Conservation (phyloP, 1,140 invertebrate species). For the Trichonephila clavata region DNA sequence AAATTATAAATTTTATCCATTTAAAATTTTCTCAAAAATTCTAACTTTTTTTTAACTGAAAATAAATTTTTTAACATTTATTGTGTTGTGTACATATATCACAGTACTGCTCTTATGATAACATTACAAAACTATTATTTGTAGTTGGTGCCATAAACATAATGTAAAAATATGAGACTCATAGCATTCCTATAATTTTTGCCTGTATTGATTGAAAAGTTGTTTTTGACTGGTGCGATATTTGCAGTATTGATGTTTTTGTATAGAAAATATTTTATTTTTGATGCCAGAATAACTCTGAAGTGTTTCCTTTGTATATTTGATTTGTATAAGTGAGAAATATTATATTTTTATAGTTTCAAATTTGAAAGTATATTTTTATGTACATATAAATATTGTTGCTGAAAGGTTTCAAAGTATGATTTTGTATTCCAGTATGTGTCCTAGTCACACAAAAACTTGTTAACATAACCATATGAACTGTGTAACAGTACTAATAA, state of each 20-base stretch:
- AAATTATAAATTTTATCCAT: no score
- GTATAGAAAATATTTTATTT: slow-evolving; percentile 9
- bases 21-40: no score
- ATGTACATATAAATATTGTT: not conserved
- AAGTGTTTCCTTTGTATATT: not conserved
- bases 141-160: not conserved
- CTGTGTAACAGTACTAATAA: no score
- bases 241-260: not conserved
- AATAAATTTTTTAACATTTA: not conserved
- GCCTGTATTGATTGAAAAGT: not conserved
- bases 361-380: not conserved
- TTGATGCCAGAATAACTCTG: not conserved
- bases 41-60: no score
- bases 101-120: not conserved
- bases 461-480: no score
- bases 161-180: not conserved
- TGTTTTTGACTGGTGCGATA: not conserved
- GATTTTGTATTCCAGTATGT: not conserved
- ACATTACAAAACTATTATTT: not conserved
- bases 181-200: not conserved
- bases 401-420: not conserved
- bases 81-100: not conserved
- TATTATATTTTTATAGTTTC: not conserved
- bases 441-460: not conserved
- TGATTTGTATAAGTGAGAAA: slow-evolving; percentile 9